Evolutionary conservation across 2,113 vertebrate species (phyloP).

Genomic region (Petaurus breviceps): DNA sequence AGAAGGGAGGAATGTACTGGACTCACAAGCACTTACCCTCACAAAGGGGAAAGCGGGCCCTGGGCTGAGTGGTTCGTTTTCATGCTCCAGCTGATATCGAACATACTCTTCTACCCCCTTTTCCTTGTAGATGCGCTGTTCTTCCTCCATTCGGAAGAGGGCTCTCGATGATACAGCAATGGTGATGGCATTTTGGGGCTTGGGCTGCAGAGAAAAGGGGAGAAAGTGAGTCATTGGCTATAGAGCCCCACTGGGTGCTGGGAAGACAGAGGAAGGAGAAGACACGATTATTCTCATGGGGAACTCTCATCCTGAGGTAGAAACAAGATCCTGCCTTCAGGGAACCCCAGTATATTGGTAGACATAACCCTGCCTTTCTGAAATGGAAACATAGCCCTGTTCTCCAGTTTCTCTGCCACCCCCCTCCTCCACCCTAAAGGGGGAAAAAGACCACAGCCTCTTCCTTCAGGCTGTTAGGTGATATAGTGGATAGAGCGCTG

Average conservation of each 20-base stretch:
- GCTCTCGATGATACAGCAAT: constrained; percentile 94
- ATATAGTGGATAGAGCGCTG: neutral
- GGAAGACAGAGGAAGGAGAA: neutral
- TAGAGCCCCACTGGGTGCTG: neutral
- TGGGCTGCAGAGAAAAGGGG: constrained; percentile 84
- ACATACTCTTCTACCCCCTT: constrained; percentile 95
- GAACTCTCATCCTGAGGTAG: neutral
- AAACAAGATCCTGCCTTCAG: neutral
- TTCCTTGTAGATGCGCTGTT: constrained; percentile 91
- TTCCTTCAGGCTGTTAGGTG: neutral
- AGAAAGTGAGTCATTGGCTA: neutral
- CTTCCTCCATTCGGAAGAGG: constrained; percentile 96
- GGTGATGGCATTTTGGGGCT: constrained; percentile 94
- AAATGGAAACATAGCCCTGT: no score
- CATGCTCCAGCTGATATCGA: constrained; percentile 93
- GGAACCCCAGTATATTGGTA: neutral
- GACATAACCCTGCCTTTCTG: neutral
- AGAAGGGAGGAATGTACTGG: neutral
- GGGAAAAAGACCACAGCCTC: neutral
- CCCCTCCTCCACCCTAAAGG: neutral
- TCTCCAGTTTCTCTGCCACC: no score
- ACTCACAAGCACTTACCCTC: constrained; percentile 86
- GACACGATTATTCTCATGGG: neutral
- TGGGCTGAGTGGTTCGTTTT: constrained; percentile 91
- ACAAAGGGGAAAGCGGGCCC: constrained; percentile 97